Percentiles rank a stretch among this genome's conserved stretches.
phyloP scores from a whole-genome alignment of 2,888 invertebrate genomes.

The Pristionchus entomophagus region DNA sequence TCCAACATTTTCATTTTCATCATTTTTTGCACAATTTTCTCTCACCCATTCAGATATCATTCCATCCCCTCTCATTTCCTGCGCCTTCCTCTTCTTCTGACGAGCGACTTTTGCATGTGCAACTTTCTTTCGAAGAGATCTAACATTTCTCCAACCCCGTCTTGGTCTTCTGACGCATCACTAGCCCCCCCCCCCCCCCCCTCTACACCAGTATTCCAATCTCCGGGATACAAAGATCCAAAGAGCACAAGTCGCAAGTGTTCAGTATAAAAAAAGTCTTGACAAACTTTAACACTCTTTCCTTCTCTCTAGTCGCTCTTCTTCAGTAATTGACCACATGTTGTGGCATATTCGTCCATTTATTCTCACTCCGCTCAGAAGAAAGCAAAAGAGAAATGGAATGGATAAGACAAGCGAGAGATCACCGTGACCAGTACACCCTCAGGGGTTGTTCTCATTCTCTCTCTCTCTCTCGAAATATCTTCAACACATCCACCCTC shows the following conservation, averaged over 20 bases:
- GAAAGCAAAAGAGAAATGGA: neutral
- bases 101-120: neutral
- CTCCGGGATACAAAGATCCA: neutral
- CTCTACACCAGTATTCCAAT: no score
- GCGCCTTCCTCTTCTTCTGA: neutral
- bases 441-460: no score
- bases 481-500: neutral
- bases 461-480: no score
- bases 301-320: conserved; percentile 21
- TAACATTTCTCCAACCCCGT: neutral
- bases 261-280: neutral
- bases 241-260: neutral
- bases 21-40: neutral
- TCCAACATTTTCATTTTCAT: neutral
- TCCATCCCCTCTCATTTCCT: conserved; percentile 2
- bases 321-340: conserved; percentile 37
- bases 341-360: conserved; percentile 36
- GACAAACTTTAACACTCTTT: conserved; percentile 18
- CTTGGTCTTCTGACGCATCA: neutral
- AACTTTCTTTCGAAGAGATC: neutral
- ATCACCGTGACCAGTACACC: no score
- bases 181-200: no score
- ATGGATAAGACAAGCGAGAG: no score
- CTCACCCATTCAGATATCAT: neutral
- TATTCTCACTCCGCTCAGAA: conserved; percentile 3